Evolutionary conservation across 2,113 vertebrate species (phyloP), one percentile per base, ranked within the genome.

Genomic region (Tragelaphus scriptus): DNA sequence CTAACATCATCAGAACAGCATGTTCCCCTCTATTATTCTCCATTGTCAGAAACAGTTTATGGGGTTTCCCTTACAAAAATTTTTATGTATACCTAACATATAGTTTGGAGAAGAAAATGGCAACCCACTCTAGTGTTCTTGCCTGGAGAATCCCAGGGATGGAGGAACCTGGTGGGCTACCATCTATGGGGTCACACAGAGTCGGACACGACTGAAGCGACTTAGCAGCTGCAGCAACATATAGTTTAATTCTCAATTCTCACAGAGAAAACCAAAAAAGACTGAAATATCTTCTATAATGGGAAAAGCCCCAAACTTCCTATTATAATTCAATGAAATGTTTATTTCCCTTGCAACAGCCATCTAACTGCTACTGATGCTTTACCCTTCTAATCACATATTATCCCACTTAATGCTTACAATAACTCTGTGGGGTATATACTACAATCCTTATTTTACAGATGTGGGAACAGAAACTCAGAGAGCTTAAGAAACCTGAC

Each of bases 201-300:
- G n/a, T 23, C 5, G 0, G 36, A 75, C 68, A 75, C 5, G 0
- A 75, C 19, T 75, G 68, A 75, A 75, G 36, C 0, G 0, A 75
- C 68, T 75, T 40, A n/a, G 63, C 63, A 68, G 63, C 63, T 40
- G 68, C 68, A 12, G 21, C n/a, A 71, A 23, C n/a, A 75, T 75
- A 40, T 40, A 75, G n/a, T 82, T 93, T 44, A n/a, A 10, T 7
- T 63, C 15, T 75, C 16, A 92, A 0, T 63, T 88, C 90, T 92
- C 53, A 58, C 28, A 65, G 65, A 47, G n/a, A 94, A 77, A 25
- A 80, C 9, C 44, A 93, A 65, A 44, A 25, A 77, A 49, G 55
- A 90, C 9, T 53, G 7, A 65, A 55, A 88, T 87, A 61, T 40
- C 51, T 53, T 30, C 6, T 53, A 21, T 44, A 21, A 56, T 47